These are phyloP conservation scores for Parelbella ahira DNA, from an alignment of 2,888 invertebrate species.

Conservation along the genomic window DNA sequence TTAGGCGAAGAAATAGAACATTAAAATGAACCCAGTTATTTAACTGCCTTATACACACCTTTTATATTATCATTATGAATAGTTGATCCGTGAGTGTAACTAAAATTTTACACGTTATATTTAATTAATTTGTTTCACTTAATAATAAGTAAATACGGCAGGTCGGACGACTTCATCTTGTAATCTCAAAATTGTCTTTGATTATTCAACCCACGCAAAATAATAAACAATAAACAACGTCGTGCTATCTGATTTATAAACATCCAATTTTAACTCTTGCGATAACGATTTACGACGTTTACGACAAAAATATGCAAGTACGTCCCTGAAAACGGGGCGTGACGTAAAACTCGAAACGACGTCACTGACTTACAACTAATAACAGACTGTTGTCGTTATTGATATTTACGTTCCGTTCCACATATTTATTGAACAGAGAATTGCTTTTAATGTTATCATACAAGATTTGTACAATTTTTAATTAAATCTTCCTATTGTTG, in stretches of 20 bases:
- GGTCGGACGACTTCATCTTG: background rate
- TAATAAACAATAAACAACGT: slow-evolving; percentile 13
- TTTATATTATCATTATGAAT: too few relatives aligned
- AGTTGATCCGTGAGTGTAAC: too few relatives aligned
- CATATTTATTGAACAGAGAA: too few relatives aligned
- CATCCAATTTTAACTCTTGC: slow-evolving; percentile 43
- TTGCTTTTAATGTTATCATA: too few relatives aligned
- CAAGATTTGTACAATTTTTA: too few relatives aligned
- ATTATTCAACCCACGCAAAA: slow-evolving; percentile 6
- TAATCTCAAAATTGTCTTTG: slow-evolving; percentile 3
- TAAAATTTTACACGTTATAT: too few relatives aligned
- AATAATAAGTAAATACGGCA: background rate
- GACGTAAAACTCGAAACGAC: slow-evolving; percentile 64
- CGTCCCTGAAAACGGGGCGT: slow-evolving; percentile 74
- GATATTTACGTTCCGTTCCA: slow-evolving; percentile 51
- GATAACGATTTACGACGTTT: slow-evolving; percentile 45
- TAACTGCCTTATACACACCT: too few relatives aligned
- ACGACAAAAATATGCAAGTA: slow-evolving; percentile 61
- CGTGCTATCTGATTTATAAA: slow-evolving; percentile 32
- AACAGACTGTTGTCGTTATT: slow-evolving; percentile 33
- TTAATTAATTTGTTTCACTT: too few relatives aligned
- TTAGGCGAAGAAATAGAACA: background rate
- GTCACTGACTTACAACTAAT: slow-evolving; percentile 55
- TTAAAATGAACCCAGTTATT: too few relatives aligned
- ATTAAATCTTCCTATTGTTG: too few relatives aligned